Evolutionary conservation across 1,140 invertebrate species (phyloP), one percentile per base, ranked within the genome.

Genomic region (Papilio dardanus): DNA sequence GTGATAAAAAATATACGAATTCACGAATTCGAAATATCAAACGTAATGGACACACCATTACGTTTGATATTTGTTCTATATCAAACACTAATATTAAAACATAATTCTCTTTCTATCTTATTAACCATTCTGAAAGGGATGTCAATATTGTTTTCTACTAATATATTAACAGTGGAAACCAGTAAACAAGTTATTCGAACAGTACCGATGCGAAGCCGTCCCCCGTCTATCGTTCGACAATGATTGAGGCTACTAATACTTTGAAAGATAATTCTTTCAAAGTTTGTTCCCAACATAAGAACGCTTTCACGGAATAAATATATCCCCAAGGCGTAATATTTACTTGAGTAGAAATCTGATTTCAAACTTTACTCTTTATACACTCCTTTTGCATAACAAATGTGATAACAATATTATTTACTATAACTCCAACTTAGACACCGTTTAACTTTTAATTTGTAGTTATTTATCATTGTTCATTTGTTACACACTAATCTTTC

Each of bases 301-400:
- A 76, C 40, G 67, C 67, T 71, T 74, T 73, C 73, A 75, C 46
- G 69, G 58, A 69, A 65, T 74, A 58, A 58, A 76, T 69, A 58
- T 58, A 28, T 58, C 54, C 21, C 54, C 5, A 28, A 28, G 21
- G 54, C 21, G 54, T 58, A 58, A 58, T 58, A 58, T 28, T 58
- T 28, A 58, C 54, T 58, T 58, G 54, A 28, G 21, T 28, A 28
- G 10, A 24, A 58, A 58, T 58, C 54, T 58, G 54, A 58, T 58
- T 24, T 12, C 24, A 58, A 58, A 58, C 54, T 58, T 58, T 58
- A 28, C n/a, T 50, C 7, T 28, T 58, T 58, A 12, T 28, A 58
- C 10, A 10, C 24, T 28, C 8, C 24, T 58, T 58, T 28, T 28
- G 8, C 3, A 12, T 54, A 10, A 54, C 24, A 24, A 58, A 24